Base-by-base conservation (phyloP, 2,888 invertebrate genomes). In the Metopia argyrocephala region DNA sequence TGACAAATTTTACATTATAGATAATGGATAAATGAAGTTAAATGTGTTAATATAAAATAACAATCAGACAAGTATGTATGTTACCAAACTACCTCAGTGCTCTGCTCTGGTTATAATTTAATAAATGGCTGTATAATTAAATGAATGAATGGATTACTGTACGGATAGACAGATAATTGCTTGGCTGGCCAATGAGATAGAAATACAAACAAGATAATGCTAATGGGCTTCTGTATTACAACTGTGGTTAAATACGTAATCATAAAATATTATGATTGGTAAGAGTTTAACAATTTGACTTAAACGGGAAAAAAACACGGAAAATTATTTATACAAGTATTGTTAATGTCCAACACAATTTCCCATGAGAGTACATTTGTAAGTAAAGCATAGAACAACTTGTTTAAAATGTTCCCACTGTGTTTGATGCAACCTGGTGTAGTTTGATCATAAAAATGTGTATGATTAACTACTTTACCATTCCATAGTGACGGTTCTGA, bases 201-300 rank as follows among this genome's bases (percentile, higher is more conserved):
- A 45, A 59, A 45, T 52, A 38, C 64, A 78, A 48, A 61, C 71
- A 73, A 46, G 61, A 59, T 73, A 80, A 76, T 76, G 57, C 25
- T 59, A 73, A 69, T 76, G 71, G 25, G 48, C 18, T 45, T 5
- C 25, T 38, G 38, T 38, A 25, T 61, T 61, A 56, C 18, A 12
- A 27, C 9, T 48, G 48, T n/a, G 28, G 9, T 62, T 64, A 48
- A 50, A 56, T 28, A 71, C 23, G 66, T 61, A 76, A 76, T 71
- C 46, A 78, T 69, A 68, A 75, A 82, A 75, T 71, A 79, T 79
- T 76, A 76, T 73, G 59, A 76, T 64, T 71, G 71, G 71, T 75
- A 59, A 54, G 78, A 68, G 71, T 50, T 48, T 73, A 38, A 69
- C 27, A 28, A 48, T 79, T 75, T 78, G 70, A 75, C 50, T 78